These are phyloP conservation scores for Leucoraja ocellata DNA, from an alignment of 2,797 vertebrate species.

Conservation along the genomic window DNA sequence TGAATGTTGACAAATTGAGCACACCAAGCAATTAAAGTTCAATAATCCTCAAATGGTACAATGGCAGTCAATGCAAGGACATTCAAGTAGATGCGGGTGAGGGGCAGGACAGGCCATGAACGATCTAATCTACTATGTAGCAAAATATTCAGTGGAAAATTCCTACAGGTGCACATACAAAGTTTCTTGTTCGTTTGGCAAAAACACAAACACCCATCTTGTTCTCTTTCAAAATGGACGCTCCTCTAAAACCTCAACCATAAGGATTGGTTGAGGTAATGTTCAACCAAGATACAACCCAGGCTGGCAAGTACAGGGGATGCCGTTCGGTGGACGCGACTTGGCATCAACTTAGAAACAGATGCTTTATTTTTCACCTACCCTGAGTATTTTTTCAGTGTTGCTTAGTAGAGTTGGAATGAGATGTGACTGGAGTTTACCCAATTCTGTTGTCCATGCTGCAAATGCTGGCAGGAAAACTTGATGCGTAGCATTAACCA, in stretches of 20 bases:
- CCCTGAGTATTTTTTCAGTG: constrained; percentile 90
- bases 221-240: no score
- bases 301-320: neutral
- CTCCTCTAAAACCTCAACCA: no score
- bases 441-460: constrained; percentile 91
- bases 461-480: constrained; percentile 96
- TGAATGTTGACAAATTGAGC: no score
- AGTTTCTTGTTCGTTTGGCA: neutral
- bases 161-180: neutral
- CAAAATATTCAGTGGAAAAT: neutral
- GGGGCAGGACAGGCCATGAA: no score
- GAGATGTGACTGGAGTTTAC: constrained; percentile 80
- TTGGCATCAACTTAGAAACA: neutral
- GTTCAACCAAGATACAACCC: no score
- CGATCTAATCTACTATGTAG: no score
- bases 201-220: neutral
- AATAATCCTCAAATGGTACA: no score
- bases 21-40: no score
- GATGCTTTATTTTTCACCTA: constrained; percentile 46
- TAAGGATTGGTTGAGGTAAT: neutral
- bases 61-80: no score
- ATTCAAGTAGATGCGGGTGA: no score
- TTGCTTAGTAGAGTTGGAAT: constrained; percentile 85
- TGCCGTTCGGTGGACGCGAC: neutral
- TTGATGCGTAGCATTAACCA: constrained; percentile 89